Evolutionary conservation across 2,888 invertebrate species (phyloP).

Genomic region (Hydroisotoma schaefferi): DNA sequence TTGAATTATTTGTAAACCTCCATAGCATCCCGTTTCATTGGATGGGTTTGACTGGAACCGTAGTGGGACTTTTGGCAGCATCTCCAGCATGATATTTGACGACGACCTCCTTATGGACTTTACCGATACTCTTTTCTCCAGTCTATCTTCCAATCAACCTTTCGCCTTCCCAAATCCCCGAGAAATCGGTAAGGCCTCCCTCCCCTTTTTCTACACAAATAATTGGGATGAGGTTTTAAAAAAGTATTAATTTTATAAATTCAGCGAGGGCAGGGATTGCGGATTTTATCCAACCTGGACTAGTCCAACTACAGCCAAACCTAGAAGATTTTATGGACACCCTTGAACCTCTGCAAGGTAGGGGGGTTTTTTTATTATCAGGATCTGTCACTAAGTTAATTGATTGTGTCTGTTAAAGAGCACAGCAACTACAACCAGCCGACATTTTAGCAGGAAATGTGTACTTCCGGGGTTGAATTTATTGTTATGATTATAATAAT

Average conservation of each 20-base stretch:
- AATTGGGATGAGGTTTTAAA: constrained; percentile 3
- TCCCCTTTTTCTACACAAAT: constrained; percentile 7
- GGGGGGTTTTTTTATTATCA: not conserved
- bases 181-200: constrained; percentile 76
- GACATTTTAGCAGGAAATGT: too few species aligned
- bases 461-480: too few species aligned
- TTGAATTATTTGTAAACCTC: too few species aligned
- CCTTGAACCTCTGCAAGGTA: constrained; percentile 77
- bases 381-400: too few species aligned
- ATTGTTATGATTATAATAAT: too few species aligned
- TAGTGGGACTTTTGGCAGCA: constrained; percentile 60
- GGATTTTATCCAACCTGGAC: constrained; percentile 97
- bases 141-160: constrained; percentile 72
- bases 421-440: too few species aligned
- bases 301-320: constrained; percentile 94
- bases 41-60: constrained; percentile 71
- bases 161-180: constrained; percentile 94
- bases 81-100: constrained; percentile 71
- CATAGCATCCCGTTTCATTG: constrained; percentile 50
- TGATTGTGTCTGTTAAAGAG: too few species aligned
- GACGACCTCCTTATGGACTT: constrained; percentile 76
- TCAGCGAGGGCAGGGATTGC: constrained; percentile 74
- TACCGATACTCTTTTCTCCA: constrained; percentile 85
- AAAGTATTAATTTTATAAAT: not conserved
- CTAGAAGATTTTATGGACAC: constrained; percentile 93